Evolutionary conservation across 2,797 vertebrate genomes (phyloP).

Genomic region (Synanceia verrucosa): DNA sequence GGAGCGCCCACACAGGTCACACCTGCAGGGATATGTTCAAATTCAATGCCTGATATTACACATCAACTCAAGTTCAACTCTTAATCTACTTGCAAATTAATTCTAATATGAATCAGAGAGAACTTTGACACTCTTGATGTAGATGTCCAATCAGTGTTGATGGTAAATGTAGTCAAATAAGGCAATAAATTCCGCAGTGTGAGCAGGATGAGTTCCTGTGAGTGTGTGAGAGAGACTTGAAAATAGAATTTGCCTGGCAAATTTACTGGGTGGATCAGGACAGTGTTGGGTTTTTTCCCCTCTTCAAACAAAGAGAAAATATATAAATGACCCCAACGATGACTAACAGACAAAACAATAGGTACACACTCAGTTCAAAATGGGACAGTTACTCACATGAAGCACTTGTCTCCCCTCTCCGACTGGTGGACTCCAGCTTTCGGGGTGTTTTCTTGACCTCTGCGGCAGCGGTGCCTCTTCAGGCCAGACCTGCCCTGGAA

Average conservation of each 20-base stretch:
- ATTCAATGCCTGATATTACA: constrained; percentile 22
- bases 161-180: neutral
- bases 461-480: constrained; percentile 81
- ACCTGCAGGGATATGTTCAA: constrained; percentile 71
- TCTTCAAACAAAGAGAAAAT: neutral
- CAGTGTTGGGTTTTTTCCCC: too few species aligned
- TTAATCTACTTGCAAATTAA: neutral
- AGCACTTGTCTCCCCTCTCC: constrained; percentile 80
- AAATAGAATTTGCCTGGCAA: neutral
- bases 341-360: neutral
- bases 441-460: constrained; percentile 44
- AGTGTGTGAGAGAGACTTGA: neutral
- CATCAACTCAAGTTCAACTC: neutral
- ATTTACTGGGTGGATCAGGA: neutral
- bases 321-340: neutral
- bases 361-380: neutral
- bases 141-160: neutral
- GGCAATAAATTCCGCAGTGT: neutral
- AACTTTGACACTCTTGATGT: accelerated
- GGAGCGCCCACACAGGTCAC: constrained; percentile 91
- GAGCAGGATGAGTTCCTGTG: too few species aligned
- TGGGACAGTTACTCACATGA: constrained; percentile 77
- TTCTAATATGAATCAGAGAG: too few species aligned
- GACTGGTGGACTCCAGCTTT: constrained; percentile 54
- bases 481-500: constrained; percentile 85